These are phyloP conservation scores for Tadarida brasiliensis DNA, from an alignment of 2,797 vertebrate genomes.

Conservation along the genomic window DNA sequence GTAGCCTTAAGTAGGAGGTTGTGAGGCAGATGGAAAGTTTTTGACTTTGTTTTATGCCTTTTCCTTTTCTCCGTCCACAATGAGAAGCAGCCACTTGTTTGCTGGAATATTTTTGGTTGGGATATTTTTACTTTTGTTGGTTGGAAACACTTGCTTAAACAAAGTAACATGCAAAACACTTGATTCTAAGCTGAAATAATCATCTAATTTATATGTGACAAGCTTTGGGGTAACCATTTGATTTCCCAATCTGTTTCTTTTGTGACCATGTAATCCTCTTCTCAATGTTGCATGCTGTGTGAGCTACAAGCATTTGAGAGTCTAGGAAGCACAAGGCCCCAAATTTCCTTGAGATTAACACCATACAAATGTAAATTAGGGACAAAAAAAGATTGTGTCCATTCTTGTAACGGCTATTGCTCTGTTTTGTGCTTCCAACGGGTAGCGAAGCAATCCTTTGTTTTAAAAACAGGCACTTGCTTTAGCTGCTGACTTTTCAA, in stretches of 20 bases:
- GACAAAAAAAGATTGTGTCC: neutral
- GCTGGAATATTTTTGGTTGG: neutral
- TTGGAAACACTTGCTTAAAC: conserved; percentile 15
- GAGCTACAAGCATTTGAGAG: neutral
- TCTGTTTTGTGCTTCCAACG: neutral
- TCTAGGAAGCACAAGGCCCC: neutral
- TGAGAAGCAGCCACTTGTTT: neutral
- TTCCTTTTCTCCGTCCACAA: neutral
- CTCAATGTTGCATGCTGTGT: neutral
- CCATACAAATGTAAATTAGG: neutral
- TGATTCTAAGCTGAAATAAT: neutral
- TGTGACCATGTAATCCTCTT: neutral
- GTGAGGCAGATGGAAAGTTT: neutral
- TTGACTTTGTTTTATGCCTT: neutral
- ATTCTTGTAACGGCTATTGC: neutral
- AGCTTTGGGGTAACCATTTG: neutral
- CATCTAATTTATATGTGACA: neutral
- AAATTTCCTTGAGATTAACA: neutral
- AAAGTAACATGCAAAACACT: neutral
- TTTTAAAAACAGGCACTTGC: conserved; percentile 4
- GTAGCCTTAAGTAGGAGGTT: neutral
- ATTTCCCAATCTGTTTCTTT: conserved; percentile 45
- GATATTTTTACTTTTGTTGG: conserved; percentile 22
- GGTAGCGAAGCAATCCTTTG: neutral
- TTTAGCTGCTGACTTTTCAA: neutral